Percentiles rank a stretch among this genome's conserved stretches.
These are phyloP conservation scores for Rana temporaria DNA, from an alignment of 2,113 vertebrate species.

Conservation along the genomic window DNA sequence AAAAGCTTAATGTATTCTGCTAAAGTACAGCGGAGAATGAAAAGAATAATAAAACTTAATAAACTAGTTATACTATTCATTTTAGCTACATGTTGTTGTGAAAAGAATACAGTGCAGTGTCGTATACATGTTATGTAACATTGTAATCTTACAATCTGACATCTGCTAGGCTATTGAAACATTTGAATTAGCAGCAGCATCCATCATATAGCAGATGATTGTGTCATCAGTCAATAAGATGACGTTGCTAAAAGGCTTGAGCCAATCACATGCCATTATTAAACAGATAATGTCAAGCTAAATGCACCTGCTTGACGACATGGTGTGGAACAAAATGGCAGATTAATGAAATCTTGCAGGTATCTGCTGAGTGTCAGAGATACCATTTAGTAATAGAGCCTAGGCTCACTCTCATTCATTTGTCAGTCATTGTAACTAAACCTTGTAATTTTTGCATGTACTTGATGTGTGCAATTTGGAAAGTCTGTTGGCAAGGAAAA, in stretches of 20 bases:
- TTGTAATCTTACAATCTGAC: neutral
- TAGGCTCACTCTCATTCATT: constrained; percentile 77
- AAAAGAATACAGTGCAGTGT: neutral
- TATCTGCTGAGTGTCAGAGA: constrained; percentile 87
- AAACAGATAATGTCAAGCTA: constrained; percentile 70
- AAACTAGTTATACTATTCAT: neutral
- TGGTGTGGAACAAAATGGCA: constrained; percentile 63
- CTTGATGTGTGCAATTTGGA: constrained; percentile 83
- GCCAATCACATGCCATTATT: constrained; percentile 30
- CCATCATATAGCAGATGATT: neutral
- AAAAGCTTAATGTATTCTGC: too few relatives aligned
- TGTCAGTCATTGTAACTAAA: constrained; percentile 80
- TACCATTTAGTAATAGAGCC: constrained; percentile 78
- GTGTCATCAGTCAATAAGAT: constrained; percentile 19
- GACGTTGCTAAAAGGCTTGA: neutral
- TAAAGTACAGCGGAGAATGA: too few relatives aligned
- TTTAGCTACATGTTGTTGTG: too few relatives aligned
- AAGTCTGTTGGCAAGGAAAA: constrained; percentile 84
- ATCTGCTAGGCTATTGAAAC: neutral
- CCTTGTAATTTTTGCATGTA: constrained; percentile 80
- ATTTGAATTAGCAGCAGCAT: neutral
- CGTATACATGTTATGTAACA: too few relatives aligned
- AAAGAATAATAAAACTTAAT: neutral
- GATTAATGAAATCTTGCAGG: constrained; percentile 84
- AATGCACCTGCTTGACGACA: constrained; percentile 72